A percentile compares a stretch with the other conserved stretches of the same genome.
phyloP scores from a whole-genome alignment of 2,888 invertebrate species.

The Caenorhabditis sp. region DNA sequence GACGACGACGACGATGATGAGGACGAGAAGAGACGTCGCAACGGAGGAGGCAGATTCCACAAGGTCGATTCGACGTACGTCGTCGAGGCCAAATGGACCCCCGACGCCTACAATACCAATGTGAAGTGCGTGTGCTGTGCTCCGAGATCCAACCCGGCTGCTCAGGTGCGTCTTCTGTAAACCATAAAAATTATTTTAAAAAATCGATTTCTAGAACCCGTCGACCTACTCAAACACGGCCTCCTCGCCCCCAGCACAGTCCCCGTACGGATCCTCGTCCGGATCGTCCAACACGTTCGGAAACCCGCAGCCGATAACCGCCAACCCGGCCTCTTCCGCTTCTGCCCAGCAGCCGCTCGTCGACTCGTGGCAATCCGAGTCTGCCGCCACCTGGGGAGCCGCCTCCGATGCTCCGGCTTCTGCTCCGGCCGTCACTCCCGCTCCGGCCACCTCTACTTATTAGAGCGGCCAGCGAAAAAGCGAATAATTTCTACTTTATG shows the following conservation, averaged over 20 bases:
- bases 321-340: not conserved
- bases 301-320: constrained; percentile 18
- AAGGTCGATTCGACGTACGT: constrained; percentile 51
- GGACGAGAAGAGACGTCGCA: constrained; percentile 14
- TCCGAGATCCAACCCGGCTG: constrained; percentile 46
- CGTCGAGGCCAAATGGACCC: constrained; percentile 47
- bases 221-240: constrained; percentile 14
- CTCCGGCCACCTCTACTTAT: constrained; percentile 34
- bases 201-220: constrained; percentile 25
- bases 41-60: constrained; percentile 6
- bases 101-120: constrained; percentile 49
- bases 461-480: too few relatives aligned
- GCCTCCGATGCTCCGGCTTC: constrained; percentile 38
- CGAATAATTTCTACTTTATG: not conserved
- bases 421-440: constrained; percentile 36
- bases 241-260: constrained; percentile 1
- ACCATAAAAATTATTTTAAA: not conserved
- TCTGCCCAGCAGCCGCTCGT: constrained; percentile 40
- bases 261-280: not conserved
- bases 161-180: constrained; percentile 14
- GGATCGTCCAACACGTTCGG: constrained; percentile 17
- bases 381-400: constrained; percentile 37
- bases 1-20: constrained; percentile 40
- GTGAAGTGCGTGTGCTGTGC: constrained; percentile 69
- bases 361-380: constrained; percentile 35